Conservation (phyloP, 2,797 vertebrate species). For the Hydrocynus forskahlii region DNA sequence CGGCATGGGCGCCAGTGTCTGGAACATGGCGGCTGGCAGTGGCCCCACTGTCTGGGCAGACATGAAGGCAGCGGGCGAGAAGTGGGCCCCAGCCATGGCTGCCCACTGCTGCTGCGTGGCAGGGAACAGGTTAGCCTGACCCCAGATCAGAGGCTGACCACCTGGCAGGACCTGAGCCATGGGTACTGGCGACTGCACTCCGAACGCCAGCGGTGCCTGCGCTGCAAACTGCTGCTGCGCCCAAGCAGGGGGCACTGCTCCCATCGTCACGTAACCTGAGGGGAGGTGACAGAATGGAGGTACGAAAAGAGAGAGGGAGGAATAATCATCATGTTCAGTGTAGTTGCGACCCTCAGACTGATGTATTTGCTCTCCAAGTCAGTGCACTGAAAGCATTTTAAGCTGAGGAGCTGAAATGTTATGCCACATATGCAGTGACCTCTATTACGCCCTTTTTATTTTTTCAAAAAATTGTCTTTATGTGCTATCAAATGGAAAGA, state of each 20-base stretch:
- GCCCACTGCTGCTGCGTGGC: slow-evolving; percentile 97
- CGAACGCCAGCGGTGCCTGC: slow-evolving; percentile 91
- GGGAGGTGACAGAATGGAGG: neutral
- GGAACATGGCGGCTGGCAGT: slow-evolving; percentile 96
- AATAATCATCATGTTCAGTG: neutral
- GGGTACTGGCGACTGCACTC: slow-evolving; percentile 88
- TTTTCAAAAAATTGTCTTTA: too few relatives aligned
- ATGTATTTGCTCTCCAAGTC: too few relatives aligned
- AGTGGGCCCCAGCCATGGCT: slow-evolving; percentile 93
- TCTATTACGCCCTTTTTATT: too few relatives aligned
- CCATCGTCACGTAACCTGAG: slow-evolving; percentile 98
- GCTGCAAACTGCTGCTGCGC: slow-evolving; percentile 93
- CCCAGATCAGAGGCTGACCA: slow-evolving; percentile 95
- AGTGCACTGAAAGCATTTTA: too few relatives aligned
- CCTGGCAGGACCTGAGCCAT: slow-evolving; percentile 96
- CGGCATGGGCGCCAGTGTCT: slow-evolving; percentile 89
- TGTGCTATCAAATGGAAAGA: too few relatives aligned
- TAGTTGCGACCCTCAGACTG: too few relatives aligned
- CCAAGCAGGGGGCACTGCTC: slow-evolving; percentile 95
- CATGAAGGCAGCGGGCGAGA: slow-evolving; percentile 96
- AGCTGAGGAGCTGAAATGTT: too few relatives aligned
- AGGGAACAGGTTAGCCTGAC: slow-evolving; percentile 93
- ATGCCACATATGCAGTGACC: too few relatives aligned
- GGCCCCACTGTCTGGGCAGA: slow-evolving; percentile 95
- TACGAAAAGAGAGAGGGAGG: neutral